Conservation (phyloP, 2,113 vertebrate species). For the Ceyx cyanopectus region DNA sequence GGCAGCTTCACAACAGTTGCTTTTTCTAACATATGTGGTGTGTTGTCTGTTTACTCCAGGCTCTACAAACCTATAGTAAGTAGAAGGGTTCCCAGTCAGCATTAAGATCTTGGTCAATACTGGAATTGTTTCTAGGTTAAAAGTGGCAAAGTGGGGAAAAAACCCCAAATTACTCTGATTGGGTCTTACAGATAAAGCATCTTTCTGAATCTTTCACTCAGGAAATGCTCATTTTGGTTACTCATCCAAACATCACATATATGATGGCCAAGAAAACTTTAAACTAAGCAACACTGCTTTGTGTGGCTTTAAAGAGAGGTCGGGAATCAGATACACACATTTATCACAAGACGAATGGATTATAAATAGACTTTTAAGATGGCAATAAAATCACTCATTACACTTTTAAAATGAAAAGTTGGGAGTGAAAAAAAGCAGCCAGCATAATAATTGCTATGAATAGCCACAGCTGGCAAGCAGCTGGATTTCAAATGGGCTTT, state of each 20-base stretch:
- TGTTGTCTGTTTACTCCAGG: not conserved
- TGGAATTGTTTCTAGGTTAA: not conserved
- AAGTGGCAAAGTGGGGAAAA: not conserved
- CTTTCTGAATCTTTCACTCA: not conserved
- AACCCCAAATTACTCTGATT: too few relatives aligned
- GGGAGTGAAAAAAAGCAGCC: conserved; percentile 12
- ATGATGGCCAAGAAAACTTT: conserved; percentile 9
- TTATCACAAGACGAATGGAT: conserved; percentile 35
- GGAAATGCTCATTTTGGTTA: not conserved
- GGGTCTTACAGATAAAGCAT: not conserved
- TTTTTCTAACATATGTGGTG: not conserved
- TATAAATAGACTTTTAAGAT: conserved; percentile 56
- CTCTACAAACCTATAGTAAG: not conserved
- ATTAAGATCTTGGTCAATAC: not conserved
- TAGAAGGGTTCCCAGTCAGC: not conserved
- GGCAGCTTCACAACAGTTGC: not conserved
- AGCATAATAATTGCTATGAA: conserved; percentile 46
- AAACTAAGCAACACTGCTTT: not conserved
- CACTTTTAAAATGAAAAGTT: conserved; percentile 34
- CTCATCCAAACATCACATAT: not conserved
- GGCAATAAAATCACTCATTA: conserved; percentile 53
- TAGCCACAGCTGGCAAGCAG: conserved; percentile 66
- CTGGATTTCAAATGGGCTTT: conserved; percentile 55
- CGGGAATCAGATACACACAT: not conserved
- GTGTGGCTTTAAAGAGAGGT: conserved; percentile 8